Evolutionary conservation across 1,140 invertebrate genomes (phyloP).

Genomic region (Chionoecetes opilio): DNA sequence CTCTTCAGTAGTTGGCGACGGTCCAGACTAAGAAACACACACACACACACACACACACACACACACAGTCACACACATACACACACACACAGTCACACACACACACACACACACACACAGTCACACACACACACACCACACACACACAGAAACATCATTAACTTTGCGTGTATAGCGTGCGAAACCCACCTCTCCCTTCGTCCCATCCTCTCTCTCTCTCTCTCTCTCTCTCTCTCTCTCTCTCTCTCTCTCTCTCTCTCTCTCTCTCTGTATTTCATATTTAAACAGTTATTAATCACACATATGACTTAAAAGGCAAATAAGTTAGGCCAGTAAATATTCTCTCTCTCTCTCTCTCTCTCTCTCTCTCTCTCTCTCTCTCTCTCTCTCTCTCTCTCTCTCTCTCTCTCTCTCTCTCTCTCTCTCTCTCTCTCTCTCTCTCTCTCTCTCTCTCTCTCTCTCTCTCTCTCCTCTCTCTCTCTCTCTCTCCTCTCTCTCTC

Average conservation of each 20-base stretch:
- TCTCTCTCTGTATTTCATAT: not conserved
- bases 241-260: too few species aligned
- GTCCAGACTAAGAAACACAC: too few species aligned
- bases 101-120: slow-evolving; percentile 55
- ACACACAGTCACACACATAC: too few species aligned
- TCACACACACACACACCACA: slow-evolving; percentile 54
- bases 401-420: not conserved
- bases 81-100: not conserved
- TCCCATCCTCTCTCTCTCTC: not conserved
- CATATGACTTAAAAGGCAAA: too few species aligned
- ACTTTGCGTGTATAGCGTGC: not conserved
- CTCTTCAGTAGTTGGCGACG: too few species aligned
- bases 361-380: not conserved
- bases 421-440: not conserved
- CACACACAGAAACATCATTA: not conserved
- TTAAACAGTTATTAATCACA: too few species aligned
- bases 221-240: too few species aligned
- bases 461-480: not conserved
- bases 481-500: not conserved
- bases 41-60: too few species aligned
- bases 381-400: not conserved
- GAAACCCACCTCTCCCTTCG: not conserved
- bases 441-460: not conserved
- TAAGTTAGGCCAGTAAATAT: not conserved
- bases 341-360: not conserved